Evolutionary conservation across 2,888 invertebrate species (phyloP).

Genomic region (Watsonalla binaria): DNA sequence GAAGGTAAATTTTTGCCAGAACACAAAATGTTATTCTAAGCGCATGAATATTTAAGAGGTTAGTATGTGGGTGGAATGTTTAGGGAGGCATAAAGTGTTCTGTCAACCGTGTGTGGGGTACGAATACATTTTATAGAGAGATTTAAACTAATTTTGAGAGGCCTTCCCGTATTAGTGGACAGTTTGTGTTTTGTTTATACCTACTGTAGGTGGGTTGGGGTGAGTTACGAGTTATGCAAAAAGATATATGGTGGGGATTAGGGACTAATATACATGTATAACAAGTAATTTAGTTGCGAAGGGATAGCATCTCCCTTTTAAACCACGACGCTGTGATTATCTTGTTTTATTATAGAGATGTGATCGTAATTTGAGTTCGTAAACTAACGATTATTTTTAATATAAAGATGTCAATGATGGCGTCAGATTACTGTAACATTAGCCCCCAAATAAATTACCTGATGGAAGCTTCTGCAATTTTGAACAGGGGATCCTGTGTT

Average conservation of each 20-base stretch:
- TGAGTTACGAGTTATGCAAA: neutral
- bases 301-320: too few species aligned
- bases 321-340: too few species aligned
- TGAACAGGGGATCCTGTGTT: too few species aligned
- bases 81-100: constrained; percentile 1
- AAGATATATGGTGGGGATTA: neutral
- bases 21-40: constrained; percentile 1
- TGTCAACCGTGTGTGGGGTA: constrained; percentile 1
- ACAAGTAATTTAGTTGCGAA: too few species aligned
- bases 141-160: constrained; percentile 1
- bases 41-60: constrained; percentile 3
- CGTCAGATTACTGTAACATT: too few species aligned
- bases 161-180: neutral
- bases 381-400: too few species aligned
- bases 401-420: too few species aligned
- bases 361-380: too few species aligned
- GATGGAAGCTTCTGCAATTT: too few species aligned
- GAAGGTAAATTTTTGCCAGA: neutral
- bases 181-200: neutral
- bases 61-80: constrained; percentile 1
- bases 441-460: too few species aligned
- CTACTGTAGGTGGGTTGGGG: neutral
- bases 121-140: neutral
- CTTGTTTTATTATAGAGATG: too few species aligned
- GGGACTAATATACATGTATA: neutral